Conservation (phyloP, 2,888 invertebrate species). For the Elegia similella region DNA sequence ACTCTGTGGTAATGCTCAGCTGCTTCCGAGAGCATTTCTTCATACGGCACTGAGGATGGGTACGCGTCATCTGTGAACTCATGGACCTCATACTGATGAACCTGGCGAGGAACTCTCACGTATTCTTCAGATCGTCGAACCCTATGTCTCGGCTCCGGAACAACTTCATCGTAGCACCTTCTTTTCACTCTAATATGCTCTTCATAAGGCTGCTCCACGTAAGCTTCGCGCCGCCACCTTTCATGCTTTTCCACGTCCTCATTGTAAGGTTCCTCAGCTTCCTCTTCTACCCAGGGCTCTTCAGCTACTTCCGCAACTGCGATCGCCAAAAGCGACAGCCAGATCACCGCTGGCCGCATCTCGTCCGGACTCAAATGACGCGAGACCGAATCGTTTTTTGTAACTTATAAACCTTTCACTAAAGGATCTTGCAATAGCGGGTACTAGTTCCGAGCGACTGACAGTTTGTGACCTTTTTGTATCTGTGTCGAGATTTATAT, state of each 20-base stretch:
- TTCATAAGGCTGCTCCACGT: constrained; percentile 49
- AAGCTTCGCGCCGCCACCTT: constrained; percentile 45
- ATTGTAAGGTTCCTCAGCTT: constrained; percentile 49
- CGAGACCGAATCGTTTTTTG: constrained; percentile 46
- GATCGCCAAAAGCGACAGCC: constrained; percentile 47
- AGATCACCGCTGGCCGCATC: constrained; percentile 57
- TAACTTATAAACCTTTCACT: constrained; percentile 65
- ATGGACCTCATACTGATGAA: constrained; percentile 71
- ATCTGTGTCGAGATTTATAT: constrained; percentile 46
- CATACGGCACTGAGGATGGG: constrained; percentile 56
- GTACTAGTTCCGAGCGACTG: constrained; percentile 36
- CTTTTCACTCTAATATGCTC: constrained; percentile 61
- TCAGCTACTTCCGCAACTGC: constrained; percentile 50
- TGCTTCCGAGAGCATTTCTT: constrained; percentile 71
- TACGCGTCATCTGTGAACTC: constrained; percentile 56
- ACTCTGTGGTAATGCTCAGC: constrained; percentile 69
- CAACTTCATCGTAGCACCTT: constrained; percentile 40
- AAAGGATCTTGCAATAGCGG: constrained; percentile 42
- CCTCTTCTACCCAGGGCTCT: constrained; percentile 60
- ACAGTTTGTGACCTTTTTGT: constrained; percentile 25
- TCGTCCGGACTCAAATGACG: constrained; percentile 44
- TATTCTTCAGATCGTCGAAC: constrained; percentile 42
- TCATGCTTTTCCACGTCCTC: constrained; percentile 41
- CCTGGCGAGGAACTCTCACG: constrained; percentile 50
- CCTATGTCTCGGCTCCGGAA: constrained; percentile 26